These are phyloP conservation scores for Harpagifer antarcticus DNA, from an alignment of 2,797 vertebrate species.

Conservation along the genomic window DNA sequence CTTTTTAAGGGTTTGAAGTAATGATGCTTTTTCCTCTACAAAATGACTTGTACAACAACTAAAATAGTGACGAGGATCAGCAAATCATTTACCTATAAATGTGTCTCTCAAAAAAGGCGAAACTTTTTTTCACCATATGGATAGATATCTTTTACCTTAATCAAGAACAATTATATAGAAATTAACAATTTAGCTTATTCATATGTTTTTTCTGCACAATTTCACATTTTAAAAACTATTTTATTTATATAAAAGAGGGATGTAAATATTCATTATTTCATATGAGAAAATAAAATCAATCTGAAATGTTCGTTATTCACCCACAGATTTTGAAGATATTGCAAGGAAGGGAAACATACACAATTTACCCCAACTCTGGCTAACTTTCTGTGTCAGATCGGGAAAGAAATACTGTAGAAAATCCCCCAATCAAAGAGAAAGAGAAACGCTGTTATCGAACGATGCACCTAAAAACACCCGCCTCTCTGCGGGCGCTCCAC, in stretches of 20 bases:
- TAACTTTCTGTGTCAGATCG: constrained; percentile 13
- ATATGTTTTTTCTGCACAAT: neutral
- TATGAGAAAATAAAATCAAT: constrained; percentile 1
- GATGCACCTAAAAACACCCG: constrained; percentile 24
- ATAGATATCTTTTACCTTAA: neutral
- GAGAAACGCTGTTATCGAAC: constrained; percentile 29
- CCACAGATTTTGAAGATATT: neutral
- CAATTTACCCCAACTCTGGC: constrained; percentile 2
- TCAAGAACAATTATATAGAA: neutral
- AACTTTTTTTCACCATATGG: neutral
- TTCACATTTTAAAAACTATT: neutral
- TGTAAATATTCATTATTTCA: neutral
- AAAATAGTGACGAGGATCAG: neutral
- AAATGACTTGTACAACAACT: neutral
- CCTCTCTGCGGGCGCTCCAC: constrained; percentile 37
- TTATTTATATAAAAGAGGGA: neutral
- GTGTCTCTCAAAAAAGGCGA: neutral
- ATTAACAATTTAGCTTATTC: neutral
- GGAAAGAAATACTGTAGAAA: constrained; percentile 23
- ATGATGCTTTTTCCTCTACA: neutral
- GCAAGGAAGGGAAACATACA: neutral
- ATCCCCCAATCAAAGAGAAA: constrained; percentile 41
- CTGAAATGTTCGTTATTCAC: neutral
- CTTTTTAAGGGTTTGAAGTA: neutral
- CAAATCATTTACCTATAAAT: neutral